These are phyloP conservation scores for Callyntrura guangdongensis DNA, from an alignment of 2,888 invertebrate species.

Conservation along the genomic window DNA sequence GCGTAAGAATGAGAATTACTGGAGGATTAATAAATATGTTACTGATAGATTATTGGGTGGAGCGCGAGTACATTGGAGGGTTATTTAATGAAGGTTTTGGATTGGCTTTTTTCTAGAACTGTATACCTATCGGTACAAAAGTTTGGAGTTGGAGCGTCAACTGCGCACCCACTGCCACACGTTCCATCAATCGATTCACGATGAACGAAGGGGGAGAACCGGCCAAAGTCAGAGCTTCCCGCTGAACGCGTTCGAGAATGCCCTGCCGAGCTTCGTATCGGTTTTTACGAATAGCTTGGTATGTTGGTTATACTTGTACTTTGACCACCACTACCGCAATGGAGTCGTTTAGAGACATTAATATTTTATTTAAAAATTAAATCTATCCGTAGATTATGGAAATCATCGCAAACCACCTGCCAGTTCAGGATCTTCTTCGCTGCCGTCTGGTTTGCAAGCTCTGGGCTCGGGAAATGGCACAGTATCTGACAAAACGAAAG, in stretches of 20 bases:
- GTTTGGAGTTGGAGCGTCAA: constrained; percentile 74
- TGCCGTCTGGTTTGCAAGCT: constrained; percentile 74
- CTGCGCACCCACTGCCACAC: constrained; percentile 60
- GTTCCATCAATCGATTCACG: constrained; percentile 25
- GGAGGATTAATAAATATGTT: too few species aligned
- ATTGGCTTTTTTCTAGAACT: constrained; percentile 49
- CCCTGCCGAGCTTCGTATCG: background rate
- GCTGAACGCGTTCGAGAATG: constrained; percentile 33
- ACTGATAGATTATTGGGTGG: too few species aligned
- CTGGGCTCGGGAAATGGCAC: constrained; percentile 72
- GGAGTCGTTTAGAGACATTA: too few species aligned
- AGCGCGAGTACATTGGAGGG: too few species aligned
- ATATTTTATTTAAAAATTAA: too few species aligned
- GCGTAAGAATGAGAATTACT: too few species aligned
- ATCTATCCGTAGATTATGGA: constrained; percentile 71
- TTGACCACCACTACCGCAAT: too few species aligned
- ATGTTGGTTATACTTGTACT: too few species aligned
- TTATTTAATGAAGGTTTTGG: background rate
- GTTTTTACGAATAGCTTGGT: constrained; percentile 71
- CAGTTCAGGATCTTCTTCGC: constrained; percentile 67
- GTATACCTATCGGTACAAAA: constrained; percentile 75
- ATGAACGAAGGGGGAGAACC: background rate
- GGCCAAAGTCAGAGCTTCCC: background rate
- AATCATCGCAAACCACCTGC: constrained; percentile 72
- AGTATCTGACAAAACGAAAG: constrained; percentile 61